Evolutionary conservation across 2,888 invertebrate genomes (phyloP).

Genomic region (Cheilosia variabilis): DNA sequence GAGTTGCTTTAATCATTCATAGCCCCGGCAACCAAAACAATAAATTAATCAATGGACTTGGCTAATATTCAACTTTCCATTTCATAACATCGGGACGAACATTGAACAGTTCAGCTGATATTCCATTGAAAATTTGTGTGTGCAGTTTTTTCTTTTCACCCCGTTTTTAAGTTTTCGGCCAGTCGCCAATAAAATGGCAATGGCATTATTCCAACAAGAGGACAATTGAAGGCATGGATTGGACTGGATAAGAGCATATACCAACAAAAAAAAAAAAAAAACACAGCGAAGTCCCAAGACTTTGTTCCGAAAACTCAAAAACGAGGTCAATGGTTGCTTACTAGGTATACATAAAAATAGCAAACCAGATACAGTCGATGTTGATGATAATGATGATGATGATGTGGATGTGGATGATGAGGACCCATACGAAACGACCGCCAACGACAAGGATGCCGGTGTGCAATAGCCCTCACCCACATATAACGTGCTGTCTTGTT

Average conservation of each 20-base stretch:
- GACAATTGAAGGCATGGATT: slow-evolving; percentile 49
- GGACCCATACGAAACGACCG: slow-evolving; percentile 19
- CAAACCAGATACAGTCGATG: slow-evolving; percentile 48
- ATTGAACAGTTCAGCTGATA: slow-evolving; percentile 37
- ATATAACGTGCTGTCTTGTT: slow-evolving; percentile 52
- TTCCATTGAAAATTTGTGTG: slow-evolving; percentile 31
- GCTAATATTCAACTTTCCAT: slow-evolving; percentile 74
- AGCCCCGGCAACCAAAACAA: slow-evolving; percentile 38
- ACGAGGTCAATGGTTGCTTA: slow-evolving; percentile 73
- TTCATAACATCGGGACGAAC: slow-evolving; percentile 44
- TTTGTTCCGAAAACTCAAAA: slow-evolving; percentile 53
- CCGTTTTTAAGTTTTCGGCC: slow-evolving; percentile 49
- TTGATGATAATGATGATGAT: slow-evolving; percentile 53
- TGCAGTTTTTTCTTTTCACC: slow-evolving; percentile 41
- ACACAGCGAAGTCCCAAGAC: slow-evolving; percentile 44
- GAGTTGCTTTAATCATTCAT: slow-evolving; percentile 36
- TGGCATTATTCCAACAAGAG: slow-evolving; percentile 71
- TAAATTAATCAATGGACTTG: slow-evolving; percentile 72
- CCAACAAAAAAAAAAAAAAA: background rate
- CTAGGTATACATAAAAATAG: slow-evolving; percentile 14
- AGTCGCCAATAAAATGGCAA: slow-evolving; percentile 71
- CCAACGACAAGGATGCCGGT: slow-evolving; percentile 51
- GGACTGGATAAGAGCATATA: slow-evolving; percentile 2
- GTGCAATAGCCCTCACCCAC: slow-evolving; percentile 67
- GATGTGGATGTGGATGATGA: slow-evolving; percentile 44